Conservation (phyloP, 2,113 vertebrate genomes). For the Zosterops pallidus region DNA sequence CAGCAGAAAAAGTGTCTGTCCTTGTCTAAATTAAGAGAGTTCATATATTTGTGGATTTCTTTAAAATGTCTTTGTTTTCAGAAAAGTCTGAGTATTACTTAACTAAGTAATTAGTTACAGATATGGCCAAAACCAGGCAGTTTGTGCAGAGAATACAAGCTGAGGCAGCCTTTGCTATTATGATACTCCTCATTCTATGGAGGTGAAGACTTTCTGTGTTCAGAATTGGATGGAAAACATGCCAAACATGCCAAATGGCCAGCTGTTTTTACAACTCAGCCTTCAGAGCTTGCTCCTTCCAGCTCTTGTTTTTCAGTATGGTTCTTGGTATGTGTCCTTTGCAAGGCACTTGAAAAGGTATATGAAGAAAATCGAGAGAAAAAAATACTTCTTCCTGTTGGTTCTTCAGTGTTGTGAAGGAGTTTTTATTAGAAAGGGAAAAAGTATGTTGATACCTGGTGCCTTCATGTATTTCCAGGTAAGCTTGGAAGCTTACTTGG, state of each 20-base stretch:
- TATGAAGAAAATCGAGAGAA: neutral
- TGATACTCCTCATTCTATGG: neutral
- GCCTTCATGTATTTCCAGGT: neutral
- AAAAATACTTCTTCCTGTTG: neutral
- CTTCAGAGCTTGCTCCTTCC: neutral
- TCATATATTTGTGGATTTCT: accelerated
- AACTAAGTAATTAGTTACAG: neutral
- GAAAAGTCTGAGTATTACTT: neutral
- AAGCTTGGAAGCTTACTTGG: neutral
- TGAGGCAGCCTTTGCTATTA: neutral
- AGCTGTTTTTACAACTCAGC: neutral
- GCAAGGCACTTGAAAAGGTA: neutral
- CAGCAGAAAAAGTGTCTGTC: neutral
- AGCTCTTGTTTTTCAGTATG: neutral
- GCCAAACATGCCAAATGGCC: too few species aligned
- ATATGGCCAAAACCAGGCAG: neutral
- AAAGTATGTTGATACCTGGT: neutral
- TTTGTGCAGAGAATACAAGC: neutral
- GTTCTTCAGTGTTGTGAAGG: neutral
- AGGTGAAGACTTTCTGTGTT: neutral
- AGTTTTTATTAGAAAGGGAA: neutral
- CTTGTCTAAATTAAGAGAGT: neutral
- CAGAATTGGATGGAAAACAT: neutral
- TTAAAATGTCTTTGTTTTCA: neutral
- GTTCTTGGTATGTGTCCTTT: neutral